These are phyloP conservation scores for Propithecus perrieri DNA, from an alignment of 2,797 vertebrate species.

Conservation along the genomic window DNA sequence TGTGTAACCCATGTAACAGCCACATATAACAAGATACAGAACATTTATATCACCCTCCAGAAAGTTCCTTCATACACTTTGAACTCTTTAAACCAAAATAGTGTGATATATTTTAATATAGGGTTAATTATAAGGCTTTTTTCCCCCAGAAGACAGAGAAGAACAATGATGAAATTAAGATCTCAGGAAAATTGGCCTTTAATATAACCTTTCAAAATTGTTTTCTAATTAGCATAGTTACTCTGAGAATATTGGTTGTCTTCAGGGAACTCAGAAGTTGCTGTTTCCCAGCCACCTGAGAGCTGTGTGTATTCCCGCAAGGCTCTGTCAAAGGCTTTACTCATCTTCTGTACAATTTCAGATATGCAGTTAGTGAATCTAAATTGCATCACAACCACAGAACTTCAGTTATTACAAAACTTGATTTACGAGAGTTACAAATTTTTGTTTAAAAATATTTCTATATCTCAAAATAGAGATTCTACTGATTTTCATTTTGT, in stretches of 20 bases:
- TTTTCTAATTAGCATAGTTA: constrained; percentile 61
- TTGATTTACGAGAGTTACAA: neutral
- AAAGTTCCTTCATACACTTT: neutral
- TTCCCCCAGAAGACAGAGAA: constrained; percentile 32
- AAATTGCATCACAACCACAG: neutral
- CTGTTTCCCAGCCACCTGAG: neutral
- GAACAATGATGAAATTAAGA: constrained; percentile 61
- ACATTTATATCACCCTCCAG: neutral
- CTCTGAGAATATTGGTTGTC: constrained; percentile 29
- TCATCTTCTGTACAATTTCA: neutral
- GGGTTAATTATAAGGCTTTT: constrained; percentile 33
- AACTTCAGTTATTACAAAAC: neutral
- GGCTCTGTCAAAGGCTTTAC: neutral
- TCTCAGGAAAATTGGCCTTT: constrained; percentile 54
- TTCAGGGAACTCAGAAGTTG: constrained; percentile 42
- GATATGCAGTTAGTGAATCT: neutral
- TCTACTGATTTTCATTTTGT: neutral
- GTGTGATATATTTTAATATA: neutral
- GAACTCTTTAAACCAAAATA: neutral
- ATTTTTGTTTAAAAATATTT: neutral
- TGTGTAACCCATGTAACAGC: neutral
- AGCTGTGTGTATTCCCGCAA: neutral
- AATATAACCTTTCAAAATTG: constrained; percentile 48
- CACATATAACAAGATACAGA: neutral
- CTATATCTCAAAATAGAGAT: neutral